Conservation (phyloP, 2,888 invertebrate species). For the Venusia cambrica region DNA sequence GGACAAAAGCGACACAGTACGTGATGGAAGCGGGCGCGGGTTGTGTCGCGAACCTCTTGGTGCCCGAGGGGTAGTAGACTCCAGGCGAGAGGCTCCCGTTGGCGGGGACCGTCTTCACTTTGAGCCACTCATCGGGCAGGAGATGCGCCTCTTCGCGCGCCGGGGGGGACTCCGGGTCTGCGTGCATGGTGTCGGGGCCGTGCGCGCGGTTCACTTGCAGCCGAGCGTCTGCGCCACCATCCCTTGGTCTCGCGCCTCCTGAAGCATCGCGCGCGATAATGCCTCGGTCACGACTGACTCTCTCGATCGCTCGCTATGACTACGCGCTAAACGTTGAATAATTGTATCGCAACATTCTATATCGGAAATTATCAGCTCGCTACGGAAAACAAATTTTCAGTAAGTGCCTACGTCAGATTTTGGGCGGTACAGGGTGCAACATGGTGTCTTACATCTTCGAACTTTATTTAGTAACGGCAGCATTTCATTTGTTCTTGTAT, state of each 20-base stretch:
- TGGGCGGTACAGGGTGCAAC: slow-evolving; percentile 52
- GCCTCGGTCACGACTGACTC: slow-evolving; percentile 74
- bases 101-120: slow-evolving; percentile 62
- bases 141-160: slow-evolving; percentile 74
- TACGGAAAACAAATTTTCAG: slow-evolving; percentile 70
- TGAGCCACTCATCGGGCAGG: slow-evolving; percentile 75
- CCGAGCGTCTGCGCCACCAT: slow-evolving; percentile 61
- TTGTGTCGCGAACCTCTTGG: slow-evolving; percentile 74
- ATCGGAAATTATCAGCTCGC: slow-evolving; percentile 73
- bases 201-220: slow-evolving; percentile 56
- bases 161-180: slow-evolving; percentile 73
- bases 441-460: slow-evolving; percentile 19
- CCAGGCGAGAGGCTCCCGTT: slow-evolving; percentile 76
- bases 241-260: slow-evolving; percentile 64
- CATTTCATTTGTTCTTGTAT: too few relatives aligned
- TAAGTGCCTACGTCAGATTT: slow-evolving; percentile 62
- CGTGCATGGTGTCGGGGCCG: slow-evolving; percentile 69
- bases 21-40: slow-evolving; percentile 55
- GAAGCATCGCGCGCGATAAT: slow-evolving; percentile 78
- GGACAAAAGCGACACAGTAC: slow-evolving; percentile 73
- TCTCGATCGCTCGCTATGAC: slow-evolving; percentile 53
- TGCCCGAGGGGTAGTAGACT: slow-evolving; percentile 72
- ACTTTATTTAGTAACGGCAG: background rate
- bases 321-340: slow-evolving; percentile 74
- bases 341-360: slow-evolving; percentile 75